These are phyloP conservation scores for Glossophaga mutica DNA, from an alignment of 2,797 vertebrate species.

Conservation along the genomic window DNA sequence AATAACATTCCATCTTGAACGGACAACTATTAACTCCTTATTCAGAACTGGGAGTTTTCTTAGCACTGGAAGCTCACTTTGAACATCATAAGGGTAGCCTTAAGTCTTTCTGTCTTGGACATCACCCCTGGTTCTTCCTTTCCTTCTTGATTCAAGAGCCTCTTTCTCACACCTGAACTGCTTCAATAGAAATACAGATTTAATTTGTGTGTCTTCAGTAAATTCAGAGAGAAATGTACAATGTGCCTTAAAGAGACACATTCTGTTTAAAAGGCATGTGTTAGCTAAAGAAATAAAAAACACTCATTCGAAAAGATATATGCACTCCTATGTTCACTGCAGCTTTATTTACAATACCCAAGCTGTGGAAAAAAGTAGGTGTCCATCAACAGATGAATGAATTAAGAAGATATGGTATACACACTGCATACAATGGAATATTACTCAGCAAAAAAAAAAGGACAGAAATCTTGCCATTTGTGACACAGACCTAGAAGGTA, in stretches of 20 bases:
- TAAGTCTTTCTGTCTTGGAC: background rate
- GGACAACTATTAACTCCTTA: background rate
- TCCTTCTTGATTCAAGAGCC: background rate
- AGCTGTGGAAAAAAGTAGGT: background rate
- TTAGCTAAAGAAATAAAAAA: background rate
- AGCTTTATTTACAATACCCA: background rate
- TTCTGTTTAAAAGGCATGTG: background rate
- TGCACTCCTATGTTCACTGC: background rate
- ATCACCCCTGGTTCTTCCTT: background rate
- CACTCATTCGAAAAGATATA: background rate
- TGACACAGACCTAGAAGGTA: background rate
- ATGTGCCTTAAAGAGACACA: background rate
- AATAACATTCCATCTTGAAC: constrained; percentile 23
- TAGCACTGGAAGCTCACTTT: background rate
- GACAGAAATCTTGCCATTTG: background rate
- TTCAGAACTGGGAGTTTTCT: background rate
- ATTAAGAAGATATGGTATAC: background rate
- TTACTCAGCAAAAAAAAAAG: background rate
- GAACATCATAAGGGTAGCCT: background rate
- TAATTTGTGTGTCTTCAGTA: background rate
- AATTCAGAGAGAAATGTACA: background rate
- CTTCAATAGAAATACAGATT: constrained; percentile 16
- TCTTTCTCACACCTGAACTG: background rate
- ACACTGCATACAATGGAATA: background rate
- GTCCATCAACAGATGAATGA: background rate